These are phyloP conservation scores for Galerucella nymphaeae DNA, from an alignment of 2,888 invertebrate genomes.

Conservation along the genomic window DNA sequence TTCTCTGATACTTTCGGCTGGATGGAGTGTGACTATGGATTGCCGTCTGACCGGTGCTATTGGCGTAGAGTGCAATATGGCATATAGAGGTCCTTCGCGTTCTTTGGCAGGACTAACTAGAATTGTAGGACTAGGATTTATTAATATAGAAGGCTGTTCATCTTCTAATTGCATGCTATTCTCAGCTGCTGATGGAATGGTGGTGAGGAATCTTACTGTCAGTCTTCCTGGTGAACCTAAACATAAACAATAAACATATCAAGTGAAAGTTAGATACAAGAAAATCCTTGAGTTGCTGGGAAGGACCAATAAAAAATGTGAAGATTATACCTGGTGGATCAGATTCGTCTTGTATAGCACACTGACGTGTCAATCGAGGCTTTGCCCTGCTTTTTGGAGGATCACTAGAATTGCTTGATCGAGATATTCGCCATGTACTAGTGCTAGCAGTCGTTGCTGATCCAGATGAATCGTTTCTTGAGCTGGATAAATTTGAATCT, in stretches of 20 bases:
- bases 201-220: constrained; percentile 73
- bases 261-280: too few species aligned
- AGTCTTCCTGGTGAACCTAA: constrained; percentile 67
- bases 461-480: constrained; percentile 90
- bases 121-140: constrained; percentile 50
- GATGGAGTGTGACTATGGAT: constrained; percentile 64
- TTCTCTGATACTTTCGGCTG: constrained; percentile 53
- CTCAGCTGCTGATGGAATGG: constrained; percentile 80
- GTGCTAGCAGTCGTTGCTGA: constrained; percentile 91
- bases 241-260: neutral
- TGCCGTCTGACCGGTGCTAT: constrained; percentile 58
- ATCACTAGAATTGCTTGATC: constrained; percentile 82
- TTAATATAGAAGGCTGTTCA: constrained; percentile 61
- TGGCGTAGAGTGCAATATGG: constrained; percentile 61
- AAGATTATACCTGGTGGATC: constrained; percentile 68
- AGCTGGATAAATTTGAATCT: constrained; percentile 90
- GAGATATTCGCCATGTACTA: constrained; percentile 88
- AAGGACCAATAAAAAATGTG: neutral
- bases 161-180: constrained; percentile 77
- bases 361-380: constrained; percentile 82
- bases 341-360: constrained; percentile 79
- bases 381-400: constrained; percentile 50
- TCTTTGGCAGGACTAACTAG: constrained; percentile 61
- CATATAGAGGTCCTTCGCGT: constrained; percentile 61
- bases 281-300: neutral